Percentiles rank a stretch among this genome's conserved stretches.
Conservation (phyloP, 2,888 invertebrate species). For the Sialis fuliginosa region DNA sequence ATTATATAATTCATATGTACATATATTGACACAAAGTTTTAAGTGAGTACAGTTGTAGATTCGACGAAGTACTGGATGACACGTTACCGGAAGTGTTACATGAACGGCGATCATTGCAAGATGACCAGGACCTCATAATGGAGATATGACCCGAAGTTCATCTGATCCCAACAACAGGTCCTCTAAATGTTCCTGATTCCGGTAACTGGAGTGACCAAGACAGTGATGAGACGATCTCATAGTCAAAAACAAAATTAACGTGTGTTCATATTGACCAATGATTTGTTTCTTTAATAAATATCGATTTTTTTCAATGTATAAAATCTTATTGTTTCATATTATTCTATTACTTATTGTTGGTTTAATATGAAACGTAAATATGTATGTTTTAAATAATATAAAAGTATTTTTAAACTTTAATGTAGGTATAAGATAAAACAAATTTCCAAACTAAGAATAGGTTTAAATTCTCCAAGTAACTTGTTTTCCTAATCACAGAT, state of each 20-base stretch:
- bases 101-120: slow-evolving; percentile 5
- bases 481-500: too few relatives aligned
- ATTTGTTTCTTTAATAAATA: too few relatives aligned
- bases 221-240: slow-evolving; percentile 11
- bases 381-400: too few relatives aligned
- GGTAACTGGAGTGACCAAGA: slow-evolving; percentile 20
- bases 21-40: slow-evolving; percentile 9
- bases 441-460: too few relatives aligned
- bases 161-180: slow-evolving; percentile 17
- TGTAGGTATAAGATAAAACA: too few relatives aligned
- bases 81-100: slow-evolving; percentile 23
- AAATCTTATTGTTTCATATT: too few relatives aligned
- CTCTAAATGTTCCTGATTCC: slow-evolving; percentile 19
- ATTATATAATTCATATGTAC: neutral
- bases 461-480: too few relatives aligned
- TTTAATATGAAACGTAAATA: too few relatives aligned
- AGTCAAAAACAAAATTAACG: neutral
- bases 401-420: too few relatives aligned
- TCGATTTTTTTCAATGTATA: too few relatives aligned
- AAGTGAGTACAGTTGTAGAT: slow-evolving; percentile 17
- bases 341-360: too few relatives aligned
- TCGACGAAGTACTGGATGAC: slow-evolving; percentile 24
- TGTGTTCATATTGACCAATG: too few relatives aligned
- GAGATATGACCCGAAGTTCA: slow-evolving; percentile 24
- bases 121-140: slow-evolving; percentile 20